phyloP scores from a whole-genome alignment of 1,140 invertebrate genomes.

The Argopecten irradians region DNA sequence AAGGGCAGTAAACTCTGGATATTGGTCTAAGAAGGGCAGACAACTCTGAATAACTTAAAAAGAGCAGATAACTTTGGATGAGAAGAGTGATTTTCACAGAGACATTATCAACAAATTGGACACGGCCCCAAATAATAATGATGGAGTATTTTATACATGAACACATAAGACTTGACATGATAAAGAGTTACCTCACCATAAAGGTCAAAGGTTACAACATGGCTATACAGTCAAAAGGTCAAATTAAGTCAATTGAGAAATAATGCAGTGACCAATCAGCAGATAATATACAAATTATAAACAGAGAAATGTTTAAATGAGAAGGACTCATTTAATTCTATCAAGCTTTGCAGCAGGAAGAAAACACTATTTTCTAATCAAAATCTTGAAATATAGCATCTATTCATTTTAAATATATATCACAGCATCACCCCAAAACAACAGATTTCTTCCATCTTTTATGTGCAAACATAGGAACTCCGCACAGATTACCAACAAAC shows the following conservation, averaged over 20 bases:
- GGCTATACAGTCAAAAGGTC: too few species aligned
- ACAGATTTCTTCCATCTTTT: background rate
- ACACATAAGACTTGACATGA: background rate
- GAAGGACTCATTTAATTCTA: background rate
- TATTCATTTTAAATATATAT: background rate
- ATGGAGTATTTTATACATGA: background rate
- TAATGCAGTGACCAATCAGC: background rate
- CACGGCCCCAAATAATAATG: too few species aligned
- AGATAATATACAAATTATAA: background rate
- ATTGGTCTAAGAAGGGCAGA: too few species aligned
- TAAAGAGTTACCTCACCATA: background rate
- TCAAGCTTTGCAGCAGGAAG: background rate
- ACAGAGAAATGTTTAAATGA: background rate
- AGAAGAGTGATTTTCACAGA: too few species aligned
- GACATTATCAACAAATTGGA: too few species aligned
- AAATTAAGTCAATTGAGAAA: too few species aligned
- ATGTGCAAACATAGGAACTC: background rate
- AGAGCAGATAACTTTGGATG: too few species aligned
- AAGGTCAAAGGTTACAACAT: constrained; percentile 5
- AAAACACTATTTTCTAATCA: background rate
- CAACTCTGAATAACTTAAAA: too few species aligned
- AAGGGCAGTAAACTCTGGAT: too few species aligned
- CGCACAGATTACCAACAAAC: background rate
- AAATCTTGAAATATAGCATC: background rate
- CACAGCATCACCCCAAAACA: background rate